Percentiles rank a stretch among this genome's conserved stretches.
phyloP scores from a whole-genome alignment of 2,888 invertebrate genomes.

The Hirtodrosophila histrioides region DNA sequence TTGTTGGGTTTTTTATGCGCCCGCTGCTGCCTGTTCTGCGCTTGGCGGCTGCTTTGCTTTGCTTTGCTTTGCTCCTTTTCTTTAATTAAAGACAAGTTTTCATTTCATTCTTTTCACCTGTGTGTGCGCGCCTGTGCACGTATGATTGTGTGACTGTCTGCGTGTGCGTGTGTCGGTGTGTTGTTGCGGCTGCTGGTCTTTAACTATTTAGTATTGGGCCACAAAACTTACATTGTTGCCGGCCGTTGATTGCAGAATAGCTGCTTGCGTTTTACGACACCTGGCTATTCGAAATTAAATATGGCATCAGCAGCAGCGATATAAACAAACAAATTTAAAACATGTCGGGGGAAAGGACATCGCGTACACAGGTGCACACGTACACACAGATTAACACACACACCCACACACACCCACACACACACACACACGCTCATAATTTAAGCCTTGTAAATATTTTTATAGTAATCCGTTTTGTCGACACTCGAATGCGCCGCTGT shows the following conservation, averaged over 20 bases:
- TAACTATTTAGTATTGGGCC: constrained; percentile 51
- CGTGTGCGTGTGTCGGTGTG: background rate
- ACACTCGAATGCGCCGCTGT: constrained; percentile 25
- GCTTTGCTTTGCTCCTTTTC: constrained; percentile 53
- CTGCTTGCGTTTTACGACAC: constrained; percentile 25
- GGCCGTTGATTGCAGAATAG: constrained; percentile 33
- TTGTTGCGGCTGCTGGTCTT: constrained; percentile 22
- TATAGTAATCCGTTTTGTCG: constrained; percentile 72
- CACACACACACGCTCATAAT: constrained; percentile 34
- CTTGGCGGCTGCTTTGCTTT: constrained; percentile 35
- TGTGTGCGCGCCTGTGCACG: constrained; percentile 10
- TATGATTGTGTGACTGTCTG: constrained; percentile 10
- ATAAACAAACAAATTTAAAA: constrained; percentile 32
- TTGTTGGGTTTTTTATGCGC: constrained; percentile 37
- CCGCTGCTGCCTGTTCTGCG: constrained; percentile 25
- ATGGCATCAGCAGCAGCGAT: constrained; percentile 34
- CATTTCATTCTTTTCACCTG: constrained; percentile 70
- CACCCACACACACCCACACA: constrained; percentile 6
- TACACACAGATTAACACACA: constrained; percentile 16
- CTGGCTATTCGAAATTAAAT: constrained; percentile 35
- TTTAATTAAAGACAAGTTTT: constrained; percentile 79
- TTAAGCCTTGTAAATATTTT: constrained; percentile 73
- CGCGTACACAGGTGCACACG: constrained; percentile 7
- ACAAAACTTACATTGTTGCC: constrained; percentile 56
- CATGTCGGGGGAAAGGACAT: constrained; percentile 35